Percentiles rank a stretch among this genome's conserved stretches.
phyloP scores from a whole-genome alignment of 2,888 invertebrate genomes.

The Helleia helle region DNA sequence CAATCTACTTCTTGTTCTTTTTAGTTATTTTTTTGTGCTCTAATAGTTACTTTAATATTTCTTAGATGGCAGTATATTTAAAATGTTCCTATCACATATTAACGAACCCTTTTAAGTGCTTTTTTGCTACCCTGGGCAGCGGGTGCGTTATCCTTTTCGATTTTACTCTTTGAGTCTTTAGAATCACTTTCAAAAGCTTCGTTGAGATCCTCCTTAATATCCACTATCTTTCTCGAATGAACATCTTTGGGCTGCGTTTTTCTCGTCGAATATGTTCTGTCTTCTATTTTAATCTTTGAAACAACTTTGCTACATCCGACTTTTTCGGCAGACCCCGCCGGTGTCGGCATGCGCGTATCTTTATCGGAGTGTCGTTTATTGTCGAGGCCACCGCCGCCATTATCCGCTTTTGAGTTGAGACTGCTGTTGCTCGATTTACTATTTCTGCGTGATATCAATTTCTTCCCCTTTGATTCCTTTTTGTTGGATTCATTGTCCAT shows the following conservation, averaged over 20 bases:
- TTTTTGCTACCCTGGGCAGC: constrained; percentile 31
- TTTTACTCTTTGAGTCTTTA: background rate
- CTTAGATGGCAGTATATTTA: too few species aligned
- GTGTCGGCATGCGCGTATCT: constrained; percentile 39
- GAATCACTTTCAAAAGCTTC: constrained; percentile 27
- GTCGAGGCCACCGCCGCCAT: constrained; percentile 45
- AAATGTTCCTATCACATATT: background rate
- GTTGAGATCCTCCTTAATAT: constrained; percentile 42
- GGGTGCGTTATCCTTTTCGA: background rate
- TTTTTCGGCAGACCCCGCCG: constrained; percentile 39
- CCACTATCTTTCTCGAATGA: constrained; percentile 35
- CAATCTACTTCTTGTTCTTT: too few species aligned
- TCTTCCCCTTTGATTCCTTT: constrained; percentile 65
- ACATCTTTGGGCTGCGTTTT: constrained; percentile 21
- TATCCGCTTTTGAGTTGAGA: constrained; percentile 35
- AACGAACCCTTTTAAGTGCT: constrained; percentile 54
- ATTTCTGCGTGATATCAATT: constrained; percentile 54
- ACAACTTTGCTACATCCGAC: constrained; percentile 24
- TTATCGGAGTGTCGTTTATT: constrained; percentile 38
- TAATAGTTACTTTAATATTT: too few species aligned
- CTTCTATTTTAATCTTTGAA: constrained; percentile 28
- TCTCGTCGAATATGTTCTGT: constrained; percentile 21
- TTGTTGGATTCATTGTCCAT: constrained; percentile 70
- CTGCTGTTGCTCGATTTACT: constrained; percentile 51
- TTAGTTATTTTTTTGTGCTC: too few species aligned